Conservation (phyloP, 2,888 invertebrate genomes). For the Watsonalla cultraria region DNA sequence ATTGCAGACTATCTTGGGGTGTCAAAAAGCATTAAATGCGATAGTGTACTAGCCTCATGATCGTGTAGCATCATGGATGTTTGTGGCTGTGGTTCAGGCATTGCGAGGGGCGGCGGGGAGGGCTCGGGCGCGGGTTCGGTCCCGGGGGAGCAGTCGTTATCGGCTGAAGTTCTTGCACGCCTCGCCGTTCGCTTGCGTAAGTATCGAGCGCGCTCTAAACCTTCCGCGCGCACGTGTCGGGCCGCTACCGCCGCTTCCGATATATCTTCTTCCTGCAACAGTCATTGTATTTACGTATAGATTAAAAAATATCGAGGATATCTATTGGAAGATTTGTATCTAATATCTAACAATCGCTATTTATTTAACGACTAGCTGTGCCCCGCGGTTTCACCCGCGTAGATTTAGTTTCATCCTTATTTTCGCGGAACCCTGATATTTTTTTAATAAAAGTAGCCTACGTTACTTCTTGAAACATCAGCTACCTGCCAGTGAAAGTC, state of each 20-base stretch:
- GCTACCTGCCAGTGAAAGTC: no score
- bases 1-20: no score
- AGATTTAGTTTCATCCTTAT: no score
- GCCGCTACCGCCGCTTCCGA: slow-evolving; percentile 84
- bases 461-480: no score
- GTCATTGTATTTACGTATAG: background rate
- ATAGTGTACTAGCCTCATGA: slow-evolving; percentile 27
- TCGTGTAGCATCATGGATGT: slow-evolving; percentile 10
- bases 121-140: slow-evolving; percentile 14
- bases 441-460: no score
- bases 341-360: no score
- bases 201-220: slow-evolving; percentile 89
- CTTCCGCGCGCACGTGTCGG: slow-evolving; percentile 88
- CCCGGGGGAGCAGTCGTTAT: slow-evolving; percentile 34
- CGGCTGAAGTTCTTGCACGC: slow-evolving; percentile 11
- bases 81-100: slow-evolving; percentile 8
- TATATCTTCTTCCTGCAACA: slow-evolving; percentile 83
- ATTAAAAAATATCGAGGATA: no score
- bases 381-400: no score
- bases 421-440: no score
- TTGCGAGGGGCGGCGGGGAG: slow-evolving; percentile 12
- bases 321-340: no score
- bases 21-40: no score
- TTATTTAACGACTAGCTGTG: no score
- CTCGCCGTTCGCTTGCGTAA: slow-evolving; percentile 53